Conservation (phyloP, 2,797 vertebrate species). For the Salarias fasciatus region DNA sequence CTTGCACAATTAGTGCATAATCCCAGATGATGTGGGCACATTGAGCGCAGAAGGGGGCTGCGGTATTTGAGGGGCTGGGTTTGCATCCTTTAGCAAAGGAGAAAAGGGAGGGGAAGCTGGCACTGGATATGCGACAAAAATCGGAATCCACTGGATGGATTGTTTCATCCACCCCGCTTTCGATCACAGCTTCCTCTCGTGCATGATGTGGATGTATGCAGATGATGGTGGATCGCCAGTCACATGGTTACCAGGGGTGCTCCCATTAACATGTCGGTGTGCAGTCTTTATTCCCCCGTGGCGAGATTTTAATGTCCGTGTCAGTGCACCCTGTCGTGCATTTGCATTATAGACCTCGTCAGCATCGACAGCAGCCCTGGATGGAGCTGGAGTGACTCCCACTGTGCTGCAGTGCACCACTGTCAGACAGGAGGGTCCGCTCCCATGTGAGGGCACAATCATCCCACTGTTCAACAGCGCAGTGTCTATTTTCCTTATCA, state of each 20-base stretch:
- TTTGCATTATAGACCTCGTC: constrained; percentile 33
- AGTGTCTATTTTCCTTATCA: constrained; percentile 3
- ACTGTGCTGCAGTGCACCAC: constrained; percentile 87
- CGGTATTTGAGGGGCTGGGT: constrained; percentile 76
- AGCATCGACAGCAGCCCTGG: constrained; percentile 42
- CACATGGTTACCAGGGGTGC: constrained; percentile 4
- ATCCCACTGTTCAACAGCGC: constrained; percentile 17
- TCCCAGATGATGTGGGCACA: constrained; percentile 1
- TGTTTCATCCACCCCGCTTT: neutral
- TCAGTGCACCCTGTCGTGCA: constrained; percentile 19
- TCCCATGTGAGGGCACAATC: constrained; percentile 43
- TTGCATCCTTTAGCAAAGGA: constrained; percentile 56
- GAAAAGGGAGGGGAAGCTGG: constrained; percentile 44
- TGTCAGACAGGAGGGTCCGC: constrained; percentile 67
- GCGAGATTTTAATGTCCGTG: constrained; percentile 11
- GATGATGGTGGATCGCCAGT: neutral
- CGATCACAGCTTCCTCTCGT: neutral
- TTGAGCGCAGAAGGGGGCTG: constrained; percentile 42
- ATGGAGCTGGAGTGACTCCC: constrained; percentile 70
- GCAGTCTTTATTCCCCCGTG: neutral
- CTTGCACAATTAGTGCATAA: constrained; percentile 5
- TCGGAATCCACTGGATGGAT: constrained; percentile 7
- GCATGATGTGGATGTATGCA: no score
- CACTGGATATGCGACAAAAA: constrained; percentile 71
- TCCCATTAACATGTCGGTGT: neutral